A percentile compares a stretch with the other conserved stretches of the same genome.
phyloP scores from a whole-genome alignment of 2,797 vertebrate genomes.

The Loris lydekkerianus region DNA sequence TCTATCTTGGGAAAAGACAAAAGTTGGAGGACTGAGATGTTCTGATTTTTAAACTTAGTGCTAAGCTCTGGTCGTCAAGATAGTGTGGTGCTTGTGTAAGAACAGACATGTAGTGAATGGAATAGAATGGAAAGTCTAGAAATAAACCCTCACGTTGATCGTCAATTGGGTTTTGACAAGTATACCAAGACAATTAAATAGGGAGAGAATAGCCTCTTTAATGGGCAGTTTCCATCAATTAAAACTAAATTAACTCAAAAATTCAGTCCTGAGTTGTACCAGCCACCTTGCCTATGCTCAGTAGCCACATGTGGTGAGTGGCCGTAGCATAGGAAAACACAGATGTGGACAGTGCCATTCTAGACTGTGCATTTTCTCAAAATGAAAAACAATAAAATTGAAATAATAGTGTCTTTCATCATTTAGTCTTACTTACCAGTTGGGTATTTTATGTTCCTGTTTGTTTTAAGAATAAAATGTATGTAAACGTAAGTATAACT shows the following conservation, averaged over 20 bases:
- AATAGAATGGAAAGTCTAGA: background rate
- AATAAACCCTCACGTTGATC: background rate
- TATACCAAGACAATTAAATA: background rate
- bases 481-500: conserved; percentile 47
- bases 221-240: background rate
- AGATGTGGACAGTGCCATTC: background rate
- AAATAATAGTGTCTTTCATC: conserved; percentile 49
- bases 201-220: background rate
- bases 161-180: background rate
- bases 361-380: too few relatives aligned
- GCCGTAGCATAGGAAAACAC: background rate
- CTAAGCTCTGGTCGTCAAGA: background rate
- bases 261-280: background rate
- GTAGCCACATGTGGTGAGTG: background rate
- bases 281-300: background rate
- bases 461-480: conserved; percentile 71
- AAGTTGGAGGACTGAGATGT: background rate
- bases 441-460: conserved; percentile 70
- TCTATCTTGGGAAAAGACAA: background rate
- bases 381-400: background rate
- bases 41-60: background rate
- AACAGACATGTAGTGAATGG: background rate
- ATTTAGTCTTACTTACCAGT: conserved; percentile 66
- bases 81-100: background rate
- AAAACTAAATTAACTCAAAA: background rate